Percentiles rank a stretch among this genome's conserved stretches.
phyloP scores from a whole-genome alignment of 2,113 vertebrate genomes.

The Phalacrocorax pelagicus region DNA sequence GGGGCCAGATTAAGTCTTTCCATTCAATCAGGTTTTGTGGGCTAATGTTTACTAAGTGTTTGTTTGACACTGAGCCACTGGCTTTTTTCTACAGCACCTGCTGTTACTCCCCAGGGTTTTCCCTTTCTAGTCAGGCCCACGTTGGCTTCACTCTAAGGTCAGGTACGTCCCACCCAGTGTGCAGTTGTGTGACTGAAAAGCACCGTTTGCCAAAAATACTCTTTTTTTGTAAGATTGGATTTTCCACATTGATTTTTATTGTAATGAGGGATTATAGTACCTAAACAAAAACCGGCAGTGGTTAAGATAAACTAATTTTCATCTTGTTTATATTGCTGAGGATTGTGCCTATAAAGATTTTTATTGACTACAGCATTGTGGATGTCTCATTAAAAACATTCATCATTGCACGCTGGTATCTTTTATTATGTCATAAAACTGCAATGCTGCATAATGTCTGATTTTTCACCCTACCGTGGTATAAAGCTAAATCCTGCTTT shows the following conservation, averaged over 20 bases:
- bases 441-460: background rate
- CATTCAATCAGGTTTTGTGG: slow-evolving; percentile 5
- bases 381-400: slow-evolving; percentile 31
- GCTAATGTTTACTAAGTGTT: slow-evolving; percentile 23
- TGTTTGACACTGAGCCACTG: background rate
- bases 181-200: background rate
- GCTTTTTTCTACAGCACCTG: slow-evolving; percentile 5
- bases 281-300: background rate
- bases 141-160: background rate
- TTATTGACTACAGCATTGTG: slow-evolving; percentile 3
- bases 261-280: background rate
- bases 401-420: background rate
- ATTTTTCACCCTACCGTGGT: background rate
- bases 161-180: background rate
- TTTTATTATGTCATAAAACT: slow-evolving; percentile 41
- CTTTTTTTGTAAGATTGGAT: background rate
- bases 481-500: background rate
- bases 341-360: background rate
- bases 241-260: slow-evolving; percentile 8
- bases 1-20: slow-evolving; percentile 6
- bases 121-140: background rate
- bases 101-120: background rate
- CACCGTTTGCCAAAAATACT: background rate
- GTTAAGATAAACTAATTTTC: slow-evolving; percentile 10
- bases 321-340: background rate